Evolutionary conservation across 2,888 invertebrate species (phyloP).

Genomic region (Apodemia hepburni): DNA sequence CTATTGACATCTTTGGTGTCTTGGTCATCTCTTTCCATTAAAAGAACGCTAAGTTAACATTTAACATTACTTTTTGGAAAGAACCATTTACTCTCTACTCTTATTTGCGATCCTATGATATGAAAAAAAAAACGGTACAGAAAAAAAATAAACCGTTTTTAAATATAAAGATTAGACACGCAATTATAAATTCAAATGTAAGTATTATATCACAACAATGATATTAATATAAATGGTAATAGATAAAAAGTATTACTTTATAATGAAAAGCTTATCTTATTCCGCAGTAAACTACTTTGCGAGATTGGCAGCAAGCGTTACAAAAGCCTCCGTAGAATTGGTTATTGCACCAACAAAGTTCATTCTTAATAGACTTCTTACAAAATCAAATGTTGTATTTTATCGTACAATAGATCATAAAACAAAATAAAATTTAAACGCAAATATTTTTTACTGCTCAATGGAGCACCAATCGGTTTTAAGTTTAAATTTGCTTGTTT

Average conservation of each 20-base stretch:
- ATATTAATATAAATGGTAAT: not conserved
- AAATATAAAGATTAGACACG: not conserved
- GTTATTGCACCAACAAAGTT: constrained; percentile 31
- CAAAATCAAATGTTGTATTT: constrained; percentile 10
- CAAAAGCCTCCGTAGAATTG: constrained; percentile 33
- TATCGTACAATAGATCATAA: constrained; percentile 13
- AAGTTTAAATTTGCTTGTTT: not conserved
- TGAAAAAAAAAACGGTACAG: not conserved
- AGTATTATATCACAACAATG: not conserved
- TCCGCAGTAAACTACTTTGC: constrained; percentile 23
- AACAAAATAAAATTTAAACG: constrained; percentile 3
- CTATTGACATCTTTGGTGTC: not conserved
- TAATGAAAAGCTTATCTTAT: constrained; percentile 22
- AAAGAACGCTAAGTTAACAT: too few species aligned
- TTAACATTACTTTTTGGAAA: too few species aligned
- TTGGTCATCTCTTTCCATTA: not conserved
- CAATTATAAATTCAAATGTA: not conserved
- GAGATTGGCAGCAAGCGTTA: constrained; percentile 28
- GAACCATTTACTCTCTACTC: not conserved
- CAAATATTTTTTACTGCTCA: not conserved
- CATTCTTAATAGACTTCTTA: constrained; percentile 20
- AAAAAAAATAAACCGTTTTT: not conserved
- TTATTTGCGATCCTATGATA: not conserved
- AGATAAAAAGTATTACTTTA: constrained; percentile 7
- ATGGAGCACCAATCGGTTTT: too few species aligned